Conservation (phyloP, 2,888 invertebrate genomes). For the Limnephilus rhombicus region DNA sequence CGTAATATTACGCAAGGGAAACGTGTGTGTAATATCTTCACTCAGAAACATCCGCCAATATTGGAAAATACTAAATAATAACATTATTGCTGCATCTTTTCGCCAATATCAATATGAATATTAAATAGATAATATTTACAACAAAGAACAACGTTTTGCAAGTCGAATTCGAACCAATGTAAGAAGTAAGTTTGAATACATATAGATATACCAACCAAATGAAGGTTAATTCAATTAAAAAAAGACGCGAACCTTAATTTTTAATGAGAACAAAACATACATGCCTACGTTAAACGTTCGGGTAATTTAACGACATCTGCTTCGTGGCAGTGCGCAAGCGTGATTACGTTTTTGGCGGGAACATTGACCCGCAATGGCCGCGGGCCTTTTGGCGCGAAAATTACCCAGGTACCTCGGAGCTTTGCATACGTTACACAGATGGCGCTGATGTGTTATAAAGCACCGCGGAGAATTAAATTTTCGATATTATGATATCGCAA, state of each 20-base stretch:
- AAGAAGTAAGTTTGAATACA: background rate
- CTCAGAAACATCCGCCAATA: background rate
- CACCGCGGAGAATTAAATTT: background rate
- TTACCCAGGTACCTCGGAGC: conserved; percentile 37
- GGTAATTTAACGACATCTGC: conserved; percentile 48
- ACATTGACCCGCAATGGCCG: conserved; percentile 57
- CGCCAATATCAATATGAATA: background rate
- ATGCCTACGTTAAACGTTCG: background rate
- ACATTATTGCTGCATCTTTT: background rate
- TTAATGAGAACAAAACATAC: background rate
- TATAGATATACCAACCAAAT: background rate
- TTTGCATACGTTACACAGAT: conserved; percentile 55
- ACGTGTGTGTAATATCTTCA: background rate
- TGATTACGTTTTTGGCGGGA: conserved; percentile 56
- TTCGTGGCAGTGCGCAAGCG: conserved; percentile 41
- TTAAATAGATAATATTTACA: background rate
- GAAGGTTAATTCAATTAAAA: background rate
- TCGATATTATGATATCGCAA: background rate
- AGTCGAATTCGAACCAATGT: background rate
- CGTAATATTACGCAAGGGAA: conserved; percentile 5
- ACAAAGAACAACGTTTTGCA: background rate
- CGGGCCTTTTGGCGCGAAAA: conserved; percentile 60
- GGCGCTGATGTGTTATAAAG: conserved; percentile 35
- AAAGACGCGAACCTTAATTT: background rate
- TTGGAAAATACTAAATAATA: background rate